phyloP scores from a whole-genome alignment of 2,113 vertebrate species.

The Cynocephalus volans region DNA sequence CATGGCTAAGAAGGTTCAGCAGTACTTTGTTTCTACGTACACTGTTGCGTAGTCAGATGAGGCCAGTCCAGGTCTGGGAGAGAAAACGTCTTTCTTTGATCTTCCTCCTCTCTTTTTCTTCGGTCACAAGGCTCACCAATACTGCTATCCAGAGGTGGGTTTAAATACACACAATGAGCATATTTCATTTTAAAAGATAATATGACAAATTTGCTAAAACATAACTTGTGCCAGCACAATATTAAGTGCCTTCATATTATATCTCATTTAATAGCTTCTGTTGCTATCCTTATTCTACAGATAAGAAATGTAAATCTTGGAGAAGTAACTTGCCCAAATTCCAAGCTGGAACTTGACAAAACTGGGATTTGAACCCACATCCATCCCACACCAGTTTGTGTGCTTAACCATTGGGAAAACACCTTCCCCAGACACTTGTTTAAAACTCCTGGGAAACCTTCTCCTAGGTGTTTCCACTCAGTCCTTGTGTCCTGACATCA shows the following conservation, averaged over 20 bases:
- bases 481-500: not conserved
- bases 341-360: not conserved
- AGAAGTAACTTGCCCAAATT: not conserved
- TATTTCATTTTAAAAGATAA: slow-evolving; percentile 27
- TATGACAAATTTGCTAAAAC: not conserved
- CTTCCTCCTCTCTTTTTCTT: not conserved
- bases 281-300: not conserved
- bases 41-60: not conserved
- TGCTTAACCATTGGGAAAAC: not conserved
- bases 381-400: not conserved
- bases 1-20: not conserved
- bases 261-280: not conserved
- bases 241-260: not conserved
- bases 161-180: not conserved
- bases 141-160: not conserved
- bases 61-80: not conserved
- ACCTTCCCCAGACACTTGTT: not conserved
- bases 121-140: not conserved
- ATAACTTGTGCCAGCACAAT: not conserved
- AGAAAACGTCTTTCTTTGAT: not conserved
- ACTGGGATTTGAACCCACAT: not conserved
- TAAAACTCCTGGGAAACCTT: not conserved
- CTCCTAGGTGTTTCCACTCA: not conserved
- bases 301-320: not conserved
- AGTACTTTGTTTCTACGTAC: not conserved